These are phyloP conservation scores for Pelecanoides urinatrix DNA, from an alignment of 2,113 vertebrate species.

Conservation along the genomic window DNA sequence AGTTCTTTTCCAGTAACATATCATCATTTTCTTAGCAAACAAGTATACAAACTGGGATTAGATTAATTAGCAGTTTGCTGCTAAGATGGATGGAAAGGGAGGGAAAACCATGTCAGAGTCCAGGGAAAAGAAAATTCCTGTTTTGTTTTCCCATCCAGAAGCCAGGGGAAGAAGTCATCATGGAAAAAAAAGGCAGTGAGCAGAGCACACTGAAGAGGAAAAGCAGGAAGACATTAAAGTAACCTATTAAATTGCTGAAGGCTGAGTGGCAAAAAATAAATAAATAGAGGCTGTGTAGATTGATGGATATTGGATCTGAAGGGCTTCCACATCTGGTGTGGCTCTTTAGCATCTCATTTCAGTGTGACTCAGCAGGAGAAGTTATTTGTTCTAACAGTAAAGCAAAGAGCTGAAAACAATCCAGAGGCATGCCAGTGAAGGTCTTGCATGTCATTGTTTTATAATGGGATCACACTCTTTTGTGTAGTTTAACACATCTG, in stretches of 20 bases:
- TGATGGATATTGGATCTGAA: conserved; percentile 55
- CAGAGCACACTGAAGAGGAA: not conserved
- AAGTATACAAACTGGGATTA: not conserved
- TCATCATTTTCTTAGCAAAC: not conserved
- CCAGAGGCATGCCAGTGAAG: not conserved
- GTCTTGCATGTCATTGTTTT: not conserved
- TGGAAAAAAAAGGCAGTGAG: not conserved
- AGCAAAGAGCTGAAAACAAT: not conserved
- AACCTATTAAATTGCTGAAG: conserved; percentile 3
- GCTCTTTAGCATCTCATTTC: conserved; percentile 42
- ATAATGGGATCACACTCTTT: not conserved
- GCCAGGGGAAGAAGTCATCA: not conserved
- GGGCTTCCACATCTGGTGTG: conserved; percentile 41
- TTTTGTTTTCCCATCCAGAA: not conserved
- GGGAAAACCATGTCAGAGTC: not conserved
- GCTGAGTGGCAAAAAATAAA: conserved; percentile 45
- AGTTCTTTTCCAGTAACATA: not conserved
- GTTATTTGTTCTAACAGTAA: not conserved
- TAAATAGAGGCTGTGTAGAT: not conserved
- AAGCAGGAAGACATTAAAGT: conserved; percentile 17
- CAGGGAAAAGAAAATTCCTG: not conserved
- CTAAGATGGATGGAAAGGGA: not conserved
- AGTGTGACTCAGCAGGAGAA: conserved; percentile 33
- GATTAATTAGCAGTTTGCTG: not conserved
- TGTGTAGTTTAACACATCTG: not conserved